Conservation (phyloP, 2,888 invertebrate genomes). For the Erebia ligea region DNA sequence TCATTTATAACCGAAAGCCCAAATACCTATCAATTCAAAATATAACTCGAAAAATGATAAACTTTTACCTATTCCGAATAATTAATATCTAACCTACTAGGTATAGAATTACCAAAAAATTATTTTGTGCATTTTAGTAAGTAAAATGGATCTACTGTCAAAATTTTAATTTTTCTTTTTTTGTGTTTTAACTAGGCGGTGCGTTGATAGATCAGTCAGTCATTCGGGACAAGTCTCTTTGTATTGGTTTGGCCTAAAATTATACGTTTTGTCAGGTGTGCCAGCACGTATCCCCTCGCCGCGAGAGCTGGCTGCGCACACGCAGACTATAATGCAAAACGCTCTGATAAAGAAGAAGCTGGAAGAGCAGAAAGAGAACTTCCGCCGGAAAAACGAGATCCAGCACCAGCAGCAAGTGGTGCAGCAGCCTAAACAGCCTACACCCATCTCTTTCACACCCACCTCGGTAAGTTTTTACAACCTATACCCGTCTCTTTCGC, state of each 20-base stretch:
- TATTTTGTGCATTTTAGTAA: too few relatives aligned
- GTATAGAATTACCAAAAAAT: too few relatives aligned
- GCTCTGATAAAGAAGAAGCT: conserved; percentile 94
- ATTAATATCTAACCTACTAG: too few relatives aligned
- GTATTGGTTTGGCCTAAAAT: neutral
- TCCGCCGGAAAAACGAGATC: conserved; percentile 89
- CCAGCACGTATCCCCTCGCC: conserved; percentile 91
- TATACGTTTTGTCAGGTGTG: conserved; percentile 72
- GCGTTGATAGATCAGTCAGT: too few relatives aligned
- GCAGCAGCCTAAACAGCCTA: conserved; percentile 65
- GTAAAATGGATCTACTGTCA: too few relatives aligned
- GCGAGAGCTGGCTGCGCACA: conserved; percentile 92
- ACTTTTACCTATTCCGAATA: too few relatives aligned
- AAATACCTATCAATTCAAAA: too few relatives aligned
- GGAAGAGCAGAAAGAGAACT: conserved; percentile 94
- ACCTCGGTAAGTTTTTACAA: conserved; percentile 84
- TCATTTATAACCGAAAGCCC: too few relatives aligned
- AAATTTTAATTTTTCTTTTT: too few relatives aligned
- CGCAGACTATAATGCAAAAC: conserved; percentile 93
- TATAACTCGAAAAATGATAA: too few relatives aligned
- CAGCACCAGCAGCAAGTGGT: conserved; percentile 61
- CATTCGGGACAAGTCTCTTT: neutral
- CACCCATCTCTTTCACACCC: conserved; percentile 94
- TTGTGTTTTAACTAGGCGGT: too few relatives aligned
- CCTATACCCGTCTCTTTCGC: conserved; percentile 91